These are phyloP conservation scores for Myotis lucifugus DNA, from an alignment of 2,113 vertebrate genomes.

Conservation along the genomic window DNA sequence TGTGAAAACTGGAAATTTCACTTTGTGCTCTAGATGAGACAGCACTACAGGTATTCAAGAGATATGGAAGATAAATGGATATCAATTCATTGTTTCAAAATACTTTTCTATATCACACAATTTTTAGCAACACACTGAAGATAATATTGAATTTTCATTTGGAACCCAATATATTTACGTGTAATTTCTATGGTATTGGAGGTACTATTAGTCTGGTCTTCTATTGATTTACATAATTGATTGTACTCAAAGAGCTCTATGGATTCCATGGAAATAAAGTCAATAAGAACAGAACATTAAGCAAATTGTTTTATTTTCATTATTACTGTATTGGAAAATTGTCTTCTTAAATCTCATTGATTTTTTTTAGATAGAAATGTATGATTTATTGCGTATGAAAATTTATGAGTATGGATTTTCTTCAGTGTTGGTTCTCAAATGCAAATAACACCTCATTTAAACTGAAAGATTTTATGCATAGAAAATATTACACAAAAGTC, in stretches of 20 bases:
- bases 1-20: not conserved
- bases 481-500: not conserved
- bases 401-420: slow-evolving; percentile 47
- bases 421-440: not conserved
- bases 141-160: not conserved
- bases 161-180: not conserved
- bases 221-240: slow-evolving; percentile 3
- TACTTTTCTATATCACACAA: not conserved
- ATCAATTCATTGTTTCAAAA: not conserved
- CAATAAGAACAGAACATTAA: not conserved
- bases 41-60: not conserved
- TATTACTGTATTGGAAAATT: not conserved
- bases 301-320: slow-evolving; percentile 47
- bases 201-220: not conserved
- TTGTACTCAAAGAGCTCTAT: not conserved
- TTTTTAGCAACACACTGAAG: not conserved
- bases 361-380: not conserved
- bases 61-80: not conserved
- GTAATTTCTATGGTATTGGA: not conserved
- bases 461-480: slow-evolving; percentile 33
- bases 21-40: not conserved
- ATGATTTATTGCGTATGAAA: slow-evolving; percentile 18
- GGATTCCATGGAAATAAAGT: slow-evolving; percentile 5
- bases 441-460: not conserved
- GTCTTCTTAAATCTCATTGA: slow-evolving; percentile 6